Conservation (phyloP, 2,113 vertebrate genomes). For the Ardeotis arabs region DNA sequence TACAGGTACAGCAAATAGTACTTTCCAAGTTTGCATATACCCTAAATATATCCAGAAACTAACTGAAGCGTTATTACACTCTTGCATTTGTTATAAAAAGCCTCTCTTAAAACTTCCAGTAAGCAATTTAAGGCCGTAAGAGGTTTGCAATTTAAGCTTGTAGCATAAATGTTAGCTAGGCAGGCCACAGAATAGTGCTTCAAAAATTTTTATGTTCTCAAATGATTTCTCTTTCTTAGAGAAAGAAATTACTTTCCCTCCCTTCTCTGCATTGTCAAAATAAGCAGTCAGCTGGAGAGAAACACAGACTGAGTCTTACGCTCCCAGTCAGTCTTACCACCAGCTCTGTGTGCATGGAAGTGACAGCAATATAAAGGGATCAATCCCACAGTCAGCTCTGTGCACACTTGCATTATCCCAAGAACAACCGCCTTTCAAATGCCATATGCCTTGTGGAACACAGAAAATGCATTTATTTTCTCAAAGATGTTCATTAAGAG, state of each 20-base stretch:
- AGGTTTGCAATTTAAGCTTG: neutral
- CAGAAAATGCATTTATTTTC: neutral
- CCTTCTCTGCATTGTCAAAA: neutral
- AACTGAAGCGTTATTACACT: neutral
- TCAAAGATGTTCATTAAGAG: neutral
- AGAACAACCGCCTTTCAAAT: constrained; percentile 17
- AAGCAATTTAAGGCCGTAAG: neutral
- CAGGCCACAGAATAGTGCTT: neutral
- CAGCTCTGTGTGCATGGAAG: neutral
- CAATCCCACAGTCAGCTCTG: neutral
- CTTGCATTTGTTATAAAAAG: neutral
- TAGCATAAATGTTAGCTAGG: neutral
- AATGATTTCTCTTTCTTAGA: neutral
- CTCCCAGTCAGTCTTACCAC: neutral
- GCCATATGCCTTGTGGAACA: neutral
- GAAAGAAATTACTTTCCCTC: neutral
- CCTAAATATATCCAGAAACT: neutral
- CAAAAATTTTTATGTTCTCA: neutral
- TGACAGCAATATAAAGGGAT: neutral
- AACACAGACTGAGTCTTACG: neutral
- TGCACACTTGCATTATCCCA: neutral
- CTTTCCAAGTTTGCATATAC: neutral
- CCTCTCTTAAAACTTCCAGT: neutral
- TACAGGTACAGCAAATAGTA: neutral
- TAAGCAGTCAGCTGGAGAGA: neutral